Percentiles rank a stretch among this genome's conserved stretches.
phyloP scores from a whole-genome alignment of 1,140 invertebrate species.

The Aradophagus sp. region DNA sequence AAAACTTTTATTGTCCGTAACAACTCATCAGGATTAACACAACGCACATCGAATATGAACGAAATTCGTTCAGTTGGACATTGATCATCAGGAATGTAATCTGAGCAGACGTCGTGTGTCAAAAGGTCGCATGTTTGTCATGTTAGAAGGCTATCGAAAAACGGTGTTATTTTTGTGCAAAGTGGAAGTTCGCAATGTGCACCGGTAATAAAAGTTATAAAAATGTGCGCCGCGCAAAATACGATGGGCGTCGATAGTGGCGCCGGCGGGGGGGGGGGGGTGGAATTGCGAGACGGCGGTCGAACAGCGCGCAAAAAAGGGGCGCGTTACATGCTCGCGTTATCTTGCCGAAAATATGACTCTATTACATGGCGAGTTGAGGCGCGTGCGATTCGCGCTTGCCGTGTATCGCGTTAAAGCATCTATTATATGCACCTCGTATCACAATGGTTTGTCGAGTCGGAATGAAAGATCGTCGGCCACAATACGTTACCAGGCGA shows the following conservation, averaged over 20 bases:
- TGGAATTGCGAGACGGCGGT: no score
- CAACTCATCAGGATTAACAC: no score
- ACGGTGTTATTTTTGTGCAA: slow-evolving; percentile 36
- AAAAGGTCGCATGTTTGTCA: slow-evolving; percentile 50
- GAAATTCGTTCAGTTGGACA: no score
- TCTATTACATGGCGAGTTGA: slow-evolving; percentile 42
- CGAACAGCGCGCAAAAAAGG: slow-evolving; percentile 26
- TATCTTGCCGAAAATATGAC: slow-evolving; percentile 57
- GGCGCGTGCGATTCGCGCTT: slow-evolving; percentile 49
- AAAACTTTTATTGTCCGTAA: no score
- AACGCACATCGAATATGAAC: no score
- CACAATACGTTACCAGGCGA: slow-evolving; percentile 27
- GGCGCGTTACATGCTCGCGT: slow-evolving; percentile 37
- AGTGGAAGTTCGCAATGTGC: slow-evolving; percentile 53
- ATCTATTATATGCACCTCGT: slow-evolving; percentile 39
- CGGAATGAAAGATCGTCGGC: slow-evolving; percentile 40
- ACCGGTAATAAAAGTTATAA: slow-evolving; percentile 50
- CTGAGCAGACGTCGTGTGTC: slow-evolving; percentile 34
- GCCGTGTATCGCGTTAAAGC: slow-evolving; percentile 41
- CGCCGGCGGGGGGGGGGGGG: no score
- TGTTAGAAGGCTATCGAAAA: slow-evolving; percentile 52
- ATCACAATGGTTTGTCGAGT: slow-evolving; percentile 36
- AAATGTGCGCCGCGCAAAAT: slow-evolving; percentile 47
- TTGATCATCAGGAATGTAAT: slow-evolving; percentile 41
- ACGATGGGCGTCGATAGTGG: slow-evolving; percentile 47